Evolutionary conservation across 2,888 invertebrate genomes (phyloP), one percentile per base, ranked within the genome.

Genomic region (Plebejus anna): DNA sequence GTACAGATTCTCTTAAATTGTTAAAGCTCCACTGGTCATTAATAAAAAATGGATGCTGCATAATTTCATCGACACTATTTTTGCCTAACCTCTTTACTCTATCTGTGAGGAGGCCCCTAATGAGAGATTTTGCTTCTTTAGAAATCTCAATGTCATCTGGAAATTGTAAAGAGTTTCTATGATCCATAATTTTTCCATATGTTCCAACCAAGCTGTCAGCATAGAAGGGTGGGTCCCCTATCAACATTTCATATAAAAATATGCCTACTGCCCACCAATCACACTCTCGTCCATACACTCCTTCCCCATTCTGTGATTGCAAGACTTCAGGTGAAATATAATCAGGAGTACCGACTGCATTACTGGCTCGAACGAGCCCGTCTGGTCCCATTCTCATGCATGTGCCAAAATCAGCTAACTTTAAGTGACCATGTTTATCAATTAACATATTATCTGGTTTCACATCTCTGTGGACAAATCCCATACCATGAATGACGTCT

Each of bases 261-360:
- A 99, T 99, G 77, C 99, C 99, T 42, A 99, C 99, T 32, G 99
- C 99, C 99, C 99, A 99, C 98, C 98, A 99, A 92, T 99, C 99
- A 93, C 99, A 99, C 91, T 99, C 99, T 70, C 98, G 95, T 0
- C 99, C 99, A 89, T 99, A 99, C 78, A 98, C 97, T 78, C 98
- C 98, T 87, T 98, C 98, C 61, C 97, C 97, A 81, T 98, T 98
- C 92, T 99, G 99, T 59, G 99, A 99, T 88, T 98, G 98, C 81
- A 99, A 94, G 76, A 99, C 99, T 94, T 99, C 99, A 0, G 99
- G 99, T 76, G 98, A 98, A 84, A 99, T 99, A 88, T 99, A 99
- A 91, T 99, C 99, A 9, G 99, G 99, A 6, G 99, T 99, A 57
- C 99, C 99, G 11, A 99, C 99, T 7, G 99, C 99, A 82, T 99